Conservation (phyloP, 2,888 invertebrate species). For the Heliconius erato region DNA sequence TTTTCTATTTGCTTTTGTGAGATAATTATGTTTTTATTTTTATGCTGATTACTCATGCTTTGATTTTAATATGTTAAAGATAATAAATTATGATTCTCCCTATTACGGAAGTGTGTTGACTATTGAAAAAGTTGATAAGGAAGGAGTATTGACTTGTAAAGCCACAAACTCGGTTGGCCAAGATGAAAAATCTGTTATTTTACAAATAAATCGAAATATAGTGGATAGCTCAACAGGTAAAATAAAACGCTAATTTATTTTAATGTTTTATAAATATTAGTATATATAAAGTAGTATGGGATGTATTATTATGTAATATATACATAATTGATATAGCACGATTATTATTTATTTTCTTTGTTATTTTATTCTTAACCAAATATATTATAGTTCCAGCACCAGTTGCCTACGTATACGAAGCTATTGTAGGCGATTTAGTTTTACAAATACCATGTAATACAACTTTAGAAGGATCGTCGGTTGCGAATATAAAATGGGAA, state of each 20-base stretch:
- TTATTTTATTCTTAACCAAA: too few relatives aligned
- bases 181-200: slow-evolving; percentile 4
- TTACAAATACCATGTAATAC: neutral
- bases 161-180: slow-evolving; percentile 25
- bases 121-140: slow-evolving; percentile 25
- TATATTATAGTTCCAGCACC: neutral
- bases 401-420: neutral
- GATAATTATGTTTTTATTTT: too few relatives aligned
- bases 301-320: too few relatives aligned
- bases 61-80: slow-evolving; percentile 6
- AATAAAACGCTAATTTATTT: neutral
- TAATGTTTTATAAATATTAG: neutral
- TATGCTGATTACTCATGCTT: neutral
- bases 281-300: too few relatives aligned
- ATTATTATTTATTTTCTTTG: too few relatives aligned
- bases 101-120: slow-evolving; percentile 25
- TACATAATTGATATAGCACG: too few relatives aligned
- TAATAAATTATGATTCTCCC: slow-evolving; percentile 1
- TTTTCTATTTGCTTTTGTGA: neutral
- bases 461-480: neutral
- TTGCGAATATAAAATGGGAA: neutral
- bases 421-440: slow-evolving; percentile 17
- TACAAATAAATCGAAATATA: slow-evolving; percentile 4
- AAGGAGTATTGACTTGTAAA: slow-evolving; percentile 28
- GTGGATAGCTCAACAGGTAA: slow-evolving; percentile 33